Evolutionary conservation across 2,888 invertebrate genomes (phyloP).

Genomic region (Drosophila affinis): DNA sequence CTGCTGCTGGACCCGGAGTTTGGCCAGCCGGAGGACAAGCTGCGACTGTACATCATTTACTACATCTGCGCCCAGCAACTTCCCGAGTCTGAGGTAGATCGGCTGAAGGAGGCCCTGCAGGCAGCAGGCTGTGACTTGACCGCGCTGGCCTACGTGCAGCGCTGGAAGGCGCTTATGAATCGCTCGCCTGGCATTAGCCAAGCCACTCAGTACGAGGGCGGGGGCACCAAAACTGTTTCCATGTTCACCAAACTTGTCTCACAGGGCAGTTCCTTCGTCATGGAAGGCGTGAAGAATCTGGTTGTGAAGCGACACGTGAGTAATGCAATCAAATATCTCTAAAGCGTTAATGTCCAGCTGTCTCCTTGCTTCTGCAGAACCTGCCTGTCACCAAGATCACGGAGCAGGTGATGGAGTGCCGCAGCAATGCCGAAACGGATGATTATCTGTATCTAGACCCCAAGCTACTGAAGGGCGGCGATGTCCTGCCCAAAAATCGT

Average conservation of each 20-base stretch:
- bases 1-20: slow-evolving; percentile 93
- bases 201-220: slow-evolving; percentile 94
- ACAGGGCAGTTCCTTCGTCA: slow-evolving; percentile 98
- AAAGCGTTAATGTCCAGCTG: neutral
- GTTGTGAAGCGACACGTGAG: slow-evolving; percentile 98
- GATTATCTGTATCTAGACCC: slow-evolving; percentile 98
- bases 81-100: slow-evolving; percentile 92
- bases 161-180: slow-evolving; percentile 89
- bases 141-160: slow-evolving; percentile 93
- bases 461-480: slow-evolving; percentile 92
- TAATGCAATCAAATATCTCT: slow-evolving; percentile 52
- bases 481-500: slow-evolving; percentile 87
- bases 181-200: slow-evolving; percentile 84
- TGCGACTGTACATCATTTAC: slow-evolving; percentile 95
- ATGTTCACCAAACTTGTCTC: slow-evolving; percentile 99
- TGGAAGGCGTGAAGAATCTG: slow-evolving; percentile 99
- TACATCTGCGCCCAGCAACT: slow-evolving; percentile 93
- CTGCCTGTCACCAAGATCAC: slow-evolving; percentile 96
- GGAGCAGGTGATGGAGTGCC: slow-evolving; percentile 93
- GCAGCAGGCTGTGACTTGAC: slow-evolving; percentile 93
- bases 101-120: slow-evolving; percentile 90
- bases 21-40: slow-evolving; percentile 95
- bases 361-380: slow-evolving; percentile 86
- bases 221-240: slow-evolving; percentile 97
- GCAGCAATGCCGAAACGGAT: slow-evolving; percentile 90